These are phyloP conservation scores for Chloroclysta siterata DNA, from an alignment of 2,888 invertebrate species.

Conservation along the genomic window DNA sequence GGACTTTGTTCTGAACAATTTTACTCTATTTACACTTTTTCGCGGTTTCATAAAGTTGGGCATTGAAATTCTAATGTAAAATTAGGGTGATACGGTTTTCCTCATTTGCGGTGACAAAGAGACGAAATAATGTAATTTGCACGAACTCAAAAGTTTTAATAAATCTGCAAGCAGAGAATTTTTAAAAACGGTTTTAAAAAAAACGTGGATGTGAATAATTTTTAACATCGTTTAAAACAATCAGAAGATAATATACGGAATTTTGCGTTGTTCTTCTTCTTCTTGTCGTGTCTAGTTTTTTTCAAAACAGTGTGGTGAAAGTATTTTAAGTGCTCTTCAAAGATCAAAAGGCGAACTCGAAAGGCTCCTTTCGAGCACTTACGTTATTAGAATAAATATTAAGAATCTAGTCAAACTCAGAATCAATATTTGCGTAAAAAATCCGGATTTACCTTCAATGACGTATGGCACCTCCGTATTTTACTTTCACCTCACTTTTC, in stretches of 20 bases:
- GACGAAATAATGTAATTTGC: slow-evolving; percentile 20
- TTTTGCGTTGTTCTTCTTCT: too few relatives aligned
- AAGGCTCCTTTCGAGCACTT: too few relatives aligned
- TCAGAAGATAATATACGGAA: too few relatives aligned
- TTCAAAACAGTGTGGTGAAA: too few relatives aligned
- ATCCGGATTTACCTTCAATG: neutral
- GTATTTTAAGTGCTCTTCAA: too few relatives aligned
- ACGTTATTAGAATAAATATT: too few relatives aligned
- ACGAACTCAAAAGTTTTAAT: slow-evolving; percentile 6
- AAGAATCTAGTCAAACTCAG: too few relatives aligned
- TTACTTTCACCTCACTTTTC: neutral
- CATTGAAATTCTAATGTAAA: slow-evolving; percentile 35
- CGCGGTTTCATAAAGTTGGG: slow-evolving; percentile 39
- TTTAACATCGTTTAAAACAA: too few relatives aligned
- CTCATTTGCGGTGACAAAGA: slow-evolving; percentile 26
- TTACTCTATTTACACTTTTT: slow-evolving; percentile 45
- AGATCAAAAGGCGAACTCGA: too few relatives aligned
- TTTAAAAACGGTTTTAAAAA: neutral
- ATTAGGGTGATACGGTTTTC: slow-evolving; percentile 34
- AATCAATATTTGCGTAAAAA: too few relatives aligned
- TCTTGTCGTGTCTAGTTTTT: too few relatives aligned
- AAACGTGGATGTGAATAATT: neutral
- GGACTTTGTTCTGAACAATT: slow-evolving; percentile 45
- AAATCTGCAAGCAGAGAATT: neutral
- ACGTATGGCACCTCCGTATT: neutral